These are phyloP conservation scores for Podabrus alpinus DNA, from an alignment of 2,888 invertebrate species.

Conservation along the genomic window DNA sequence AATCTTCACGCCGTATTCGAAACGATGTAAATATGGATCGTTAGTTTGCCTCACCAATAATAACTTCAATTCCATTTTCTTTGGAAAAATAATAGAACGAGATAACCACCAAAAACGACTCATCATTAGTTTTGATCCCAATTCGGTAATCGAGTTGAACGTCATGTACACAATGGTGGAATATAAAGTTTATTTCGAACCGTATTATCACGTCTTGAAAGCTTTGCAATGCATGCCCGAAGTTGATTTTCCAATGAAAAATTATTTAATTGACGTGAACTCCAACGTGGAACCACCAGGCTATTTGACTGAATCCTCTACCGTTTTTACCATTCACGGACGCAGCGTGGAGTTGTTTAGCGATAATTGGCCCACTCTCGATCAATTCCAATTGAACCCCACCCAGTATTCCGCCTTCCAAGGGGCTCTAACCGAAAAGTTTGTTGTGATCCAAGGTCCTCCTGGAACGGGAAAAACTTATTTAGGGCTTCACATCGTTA, in stretches of 20 bases:
- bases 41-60: slow-evolving; percentile 63
- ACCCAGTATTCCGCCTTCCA: no score
- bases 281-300: slow-evolving; percentile 46
- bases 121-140: slow-evolving; percentile 22
- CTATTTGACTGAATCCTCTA: no score
- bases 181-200: no score
- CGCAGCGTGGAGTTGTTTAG: no score
- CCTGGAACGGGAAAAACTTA: slow-evolving; percentile 85
- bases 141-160: slow-evolving; percentile 40
- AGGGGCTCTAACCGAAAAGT: no score
- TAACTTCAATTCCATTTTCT: slow-evolving; percentile 68
- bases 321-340: no score
- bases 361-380: no score
- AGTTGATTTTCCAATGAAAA: no score
- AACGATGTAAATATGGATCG: slow-evolving; percentile 65
- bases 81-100: slow-evolving; percentile 70
- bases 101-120: slow-evolving; percentile 61
- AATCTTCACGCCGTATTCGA: slow-evolving; percentile 76
- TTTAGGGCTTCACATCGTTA: slow-evolving; percentile 75
- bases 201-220: no score
- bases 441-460: no score
- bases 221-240: no score
- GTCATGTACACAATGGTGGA: slow-evolving; percentile 69
- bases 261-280: slow-evolving; percentile 66
- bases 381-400: no score